Evolutionary conservation across 2,888 invertebrate species (phyloP).

Genomic region (Lithophane socia): DNA sequence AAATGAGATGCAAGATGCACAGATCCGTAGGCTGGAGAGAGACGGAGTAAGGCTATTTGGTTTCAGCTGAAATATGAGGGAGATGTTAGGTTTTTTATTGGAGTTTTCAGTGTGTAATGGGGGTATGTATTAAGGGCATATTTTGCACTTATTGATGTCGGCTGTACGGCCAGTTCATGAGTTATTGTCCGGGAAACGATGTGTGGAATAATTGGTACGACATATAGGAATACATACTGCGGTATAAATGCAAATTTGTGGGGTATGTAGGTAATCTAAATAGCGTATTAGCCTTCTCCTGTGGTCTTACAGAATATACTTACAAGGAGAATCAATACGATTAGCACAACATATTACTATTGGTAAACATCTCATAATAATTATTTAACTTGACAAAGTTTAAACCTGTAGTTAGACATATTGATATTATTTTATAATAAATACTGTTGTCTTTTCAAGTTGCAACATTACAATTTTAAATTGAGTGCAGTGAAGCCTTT

Average conservation of each 20-base stretch:
- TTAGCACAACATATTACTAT: background rate
- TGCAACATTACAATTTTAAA: slow-evolving; percentile 58
- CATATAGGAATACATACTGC: background rate
- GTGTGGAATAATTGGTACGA: background rate
- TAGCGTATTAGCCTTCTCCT: background rate
- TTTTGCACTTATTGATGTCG: slow-evolving; percentile 56
- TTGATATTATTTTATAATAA: background rate
- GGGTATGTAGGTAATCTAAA: background rate
- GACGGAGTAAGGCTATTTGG: slow-evolving; percentile 69
- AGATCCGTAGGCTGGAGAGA: slow-evolving; percentile 54
- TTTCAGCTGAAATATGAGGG: slow-evolving; percentile 75
- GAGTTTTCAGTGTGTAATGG: slow-evolving; percentile 78
- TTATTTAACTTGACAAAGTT: background rate
- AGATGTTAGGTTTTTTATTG: slow-evolving; percentile 81
- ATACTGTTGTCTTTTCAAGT: slow-evolving; percentile 43
- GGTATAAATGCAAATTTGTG: background rate
- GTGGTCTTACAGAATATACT: background rate
- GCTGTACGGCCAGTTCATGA: slow-evolving; percentile 2
- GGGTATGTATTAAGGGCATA: slow-evolving; percentile 68
- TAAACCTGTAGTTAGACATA: background rate
- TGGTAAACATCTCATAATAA: background rate
- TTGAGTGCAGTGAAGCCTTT: slow-evolving; percentile 35
- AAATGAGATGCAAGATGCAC: slow-evolving; percentile 66
- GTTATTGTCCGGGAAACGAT: background rate
- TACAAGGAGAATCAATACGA: background rate